Conservation (phyloP, 2,797 vertebrate genomes). For the Tachyglossus aculeatus region DNA sequence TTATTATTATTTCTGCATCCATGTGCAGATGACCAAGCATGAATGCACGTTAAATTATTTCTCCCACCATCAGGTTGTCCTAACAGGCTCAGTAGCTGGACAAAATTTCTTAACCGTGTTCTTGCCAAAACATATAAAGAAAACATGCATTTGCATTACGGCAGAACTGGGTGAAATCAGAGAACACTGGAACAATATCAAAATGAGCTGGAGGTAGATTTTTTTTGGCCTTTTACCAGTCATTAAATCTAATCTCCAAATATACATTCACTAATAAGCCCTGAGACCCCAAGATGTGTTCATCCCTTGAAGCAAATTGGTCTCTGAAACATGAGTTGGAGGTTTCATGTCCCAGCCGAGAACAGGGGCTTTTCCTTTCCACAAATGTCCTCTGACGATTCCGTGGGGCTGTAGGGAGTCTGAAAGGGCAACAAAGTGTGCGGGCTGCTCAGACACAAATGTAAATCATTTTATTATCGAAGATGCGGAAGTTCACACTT, state of each 20-base stretch:
- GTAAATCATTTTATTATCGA: slow-evolving; percentile 50
- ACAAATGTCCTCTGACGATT: slow-evolving; percentile 2
- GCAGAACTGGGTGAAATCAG: too few species aligned
- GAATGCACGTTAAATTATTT: too few species aligned
- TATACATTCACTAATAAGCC: slow-evolving; percentile 41
- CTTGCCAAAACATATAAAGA: too few species aligned
- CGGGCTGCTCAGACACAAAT: slow-evolving; percentile 30
- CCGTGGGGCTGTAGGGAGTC: neutral
- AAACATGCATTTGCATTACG: too few species aligned
- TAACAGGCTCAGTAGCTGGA: too few species aligned
- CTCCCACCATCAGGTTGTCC: too few species aligned
- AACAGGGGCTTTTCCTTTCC: slow-evolving; percentile 1
- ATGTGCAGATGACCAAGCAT: too few species aligned
- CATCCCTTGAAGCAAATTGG: slow-evolving; percentile 32
- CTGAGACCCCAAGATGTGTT: slow-evolving; percentile 12
- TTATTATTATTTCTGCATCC: too few species aligned
- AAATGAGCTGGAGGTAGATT: slow-evolving; percentile 19
- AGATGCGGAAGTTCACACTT: slow-evolving; percentile 60
- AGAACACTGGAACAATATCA: slow-evolving; percentile 32
- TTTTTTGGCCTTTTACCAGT: slow-evolving; percentile 38
- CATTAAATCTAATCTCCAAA: slow-evolving; percentile 17
- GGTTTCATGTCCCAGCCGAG: neutral
- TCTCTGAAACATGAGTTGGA: slow-evolving; percentile 12
- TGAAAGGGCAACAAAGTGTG: slow-evolving; percentile 23
- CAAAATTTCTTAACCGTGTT: too few species aligned